Evolutionary conservation across 2,113 vertebrate species (phyloP).

Genomic region (Ascaphus truei): DNA sequence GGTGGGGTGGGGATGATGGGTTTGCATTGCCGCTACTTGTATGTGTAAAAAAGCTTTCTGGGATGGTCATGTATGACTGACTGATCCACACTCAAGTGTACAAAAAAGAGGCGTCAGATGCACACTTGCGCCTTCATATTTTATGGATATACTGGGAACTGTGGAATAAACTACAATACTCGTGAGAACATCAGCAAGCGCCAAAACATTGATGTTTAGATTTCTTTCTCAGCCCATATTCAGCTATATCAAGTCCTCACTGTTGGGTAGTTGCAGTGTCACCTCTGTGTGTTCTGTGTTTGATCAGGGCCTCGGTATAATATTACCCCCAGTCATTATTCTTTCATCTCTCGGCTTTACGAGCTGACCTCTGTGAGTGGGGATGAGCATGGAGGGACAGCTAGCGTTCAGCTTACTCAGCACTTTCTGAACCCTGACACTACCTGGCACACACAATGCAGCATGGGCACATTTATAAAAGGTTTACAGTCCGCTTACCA

Average conservation of each 20-base stretch:
- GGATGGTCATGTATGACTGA: too few relatives aligned
- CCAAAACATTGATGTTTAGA: too few relatives aligned
- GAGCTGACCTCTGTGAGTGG: conserved; percentile 12
- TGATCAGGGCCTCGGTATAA: neutral
- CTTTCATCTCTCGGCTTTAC: neutral
- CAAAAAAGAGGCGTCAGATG: too few relatives aligned
- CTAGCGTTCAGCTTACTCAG: conserved; percentile 12
- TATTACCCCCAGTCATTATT: neutral
- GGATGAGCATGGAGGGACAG: neutral
- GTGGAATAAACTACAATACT: too few relatives aligned
- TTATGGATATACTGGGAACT: too few relatives aligned
- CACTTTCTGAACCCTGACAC: neutral
- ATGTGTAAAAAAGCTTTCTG: too few relatives aligned
- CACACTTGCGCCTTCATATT: too few relatives aligned
- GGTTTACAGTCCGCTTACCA: conserved; percentile 11
- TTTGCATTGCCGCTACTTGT: too few relatives aligned
- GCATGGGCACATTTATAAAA: conserved; percentile 29
- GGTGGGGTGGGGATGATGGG: too few relatives aligned
- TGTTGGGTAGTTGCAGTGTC: neutral
- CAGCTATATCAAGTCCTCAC: neutral
- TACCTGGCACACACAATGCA: conserved; percentile 30
- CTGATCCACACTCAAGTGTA: too few relatives aligned
- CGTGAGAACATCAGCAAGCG: too few relatives aligned
- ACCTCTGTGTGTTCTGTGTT: neutral
- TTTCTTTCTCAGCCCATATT: neutral